Conservation (phyloP, 2,797 vertebrate species). For the Cygnus olor region DNA sequence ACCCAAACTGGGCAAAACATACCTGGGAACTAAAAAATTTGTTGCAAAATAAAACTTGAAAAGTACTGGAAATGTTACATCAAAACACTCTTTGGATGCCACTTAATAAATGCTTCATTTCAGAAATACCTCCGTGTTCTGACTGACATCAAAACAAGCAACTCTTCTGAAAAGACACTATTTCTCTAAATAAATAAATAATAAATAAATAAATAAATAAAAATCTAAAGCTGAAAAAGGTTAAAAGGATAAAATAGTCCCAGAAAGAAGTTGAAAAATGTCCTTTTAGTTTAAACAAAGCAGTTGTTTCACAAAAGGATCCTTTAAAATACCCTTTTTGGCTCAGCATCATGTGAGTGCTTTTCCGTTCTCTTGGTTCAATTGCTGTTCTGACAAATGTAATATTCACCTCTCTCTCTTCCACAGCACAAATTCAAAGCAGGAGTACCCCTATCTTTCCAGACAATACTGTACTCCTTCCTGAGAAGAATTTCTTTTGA, state of each 20-base stretch:
- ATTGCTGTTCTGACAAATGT: neutral
- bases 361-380: constrained; percentile 28
- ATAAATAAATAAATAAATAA: neutral
- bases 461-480: neutral
- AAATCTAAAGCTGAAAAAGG: neutral
- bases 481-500: constrained; percentile 31
- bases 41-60: neutral
- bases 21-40: neutral
- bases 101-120: constrained; percentile 16
- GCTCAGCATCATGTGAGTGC: neutral
- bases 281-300: constrained; percentile 2
- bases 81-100: neutral
- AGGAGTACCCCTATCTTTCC: neutral
- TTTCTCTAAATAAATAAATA: neutral
- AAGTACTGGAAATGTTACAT: neutral
- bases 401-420: constrained; percentile 15
- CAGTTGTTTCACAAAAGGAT: neutral
- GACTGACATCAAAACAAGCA: constrained; percentile 22
- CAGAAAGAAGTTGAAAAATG: neutral
- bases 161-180: neutral
- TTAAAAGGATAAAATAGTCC: constrained; percentile 8
- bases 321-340: neutral
- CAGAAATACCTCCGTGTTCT: constrained; percentile 10
- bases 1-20: neutral
- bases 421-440: constrained; percentile 5